These are phyloP conservation scores for Acrocyrtus sp. DNA, from an alignment of 2,888 invertebrate genomes.

Conservation along the genomic window DNA sequence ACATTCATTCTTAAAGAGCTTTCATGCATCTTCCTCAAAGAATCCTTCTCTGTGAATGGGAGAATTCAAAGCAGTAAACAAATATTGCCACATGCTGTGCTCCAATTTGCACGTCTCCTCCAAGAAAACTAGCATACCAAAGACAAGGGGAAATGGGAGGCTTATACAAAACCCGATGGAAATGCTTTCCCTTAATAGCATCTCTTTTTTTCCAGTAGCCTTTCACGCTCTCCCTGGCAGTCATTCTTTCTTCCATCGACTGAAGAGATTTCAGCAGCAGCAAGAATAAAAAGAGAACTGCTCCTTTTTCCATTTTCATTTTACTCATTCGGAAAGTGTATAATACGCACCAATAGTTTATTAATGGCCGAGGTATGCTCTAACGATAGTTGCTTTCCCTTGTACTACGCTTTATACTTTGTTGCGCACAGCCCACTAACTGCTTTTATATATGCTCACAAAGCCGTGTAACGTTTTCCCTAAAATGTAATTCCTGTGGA, in stretches of 20 bases:
- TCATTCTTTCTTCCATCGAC: constrained; percentile 19
- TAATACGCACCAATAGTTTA: no score
- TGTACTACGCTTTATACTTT: no score
- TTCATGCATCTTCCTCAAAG: neutral
- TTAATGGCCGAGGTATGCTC: neutral
- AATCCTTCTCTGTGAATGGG: neutral
- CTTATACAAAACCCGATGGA: constrained; percentile 32
- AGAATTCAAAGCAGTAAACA: constrained; percentile 29
- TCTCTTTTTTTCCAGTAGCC: constrained; percentile 33
- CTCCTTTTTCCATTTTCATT: no score
- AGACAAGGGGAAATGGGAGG: constrained; percentile 8
- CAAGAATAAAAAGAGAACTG: constrained; percentile 35
- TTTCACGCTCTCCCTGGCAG: constrained; percentile 4
- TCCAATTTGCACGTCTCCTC: constrained; percentile 44
- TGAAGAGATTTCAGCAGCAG: constrained; percentile 19
- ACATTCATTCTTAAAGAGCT: neutral
- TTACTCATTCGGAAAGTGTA: no score
- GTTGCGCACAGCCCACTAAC: no score
- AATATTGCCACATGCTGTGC: constrained; percentile 36
- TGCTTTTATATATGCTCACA: no score
- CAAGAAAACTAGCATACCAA: constrained; percentile 1
- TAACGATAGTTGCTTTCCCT: neutral
- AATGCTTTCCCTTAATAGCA: constrained; percentile 45
- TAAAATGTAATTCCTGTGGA: no score
- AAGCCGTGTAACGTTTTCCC: no score